phyloP scores from a whole-genome alignment of 1,140 invertebrate species.

The Pseudomyrmex sp. region DNA sequence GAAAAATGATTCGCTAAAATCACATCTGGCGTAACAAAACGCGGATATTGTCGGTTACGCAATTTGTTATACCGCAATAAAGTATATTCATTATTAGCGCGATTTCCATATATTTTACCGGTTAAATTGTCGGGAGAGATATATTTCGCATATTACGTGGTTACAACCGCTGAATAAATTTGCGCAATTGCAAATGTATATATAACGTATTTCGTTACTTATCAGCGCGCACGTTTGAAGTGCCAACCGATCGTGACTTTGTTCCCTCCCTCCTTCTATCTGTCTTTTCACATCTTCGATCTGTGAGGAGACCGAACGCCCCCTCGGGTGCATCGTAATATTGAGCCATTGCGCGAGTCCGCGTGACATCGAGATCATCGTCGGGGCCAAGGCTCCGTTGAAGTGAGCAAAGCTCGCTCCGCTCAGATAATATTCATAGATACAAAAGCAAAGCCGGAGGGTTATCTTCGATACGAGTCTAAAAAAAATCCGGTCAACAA shows the following conservation, averaged over 20 bases:
- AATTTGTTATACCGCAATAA: background rate
- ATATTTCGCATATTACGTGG: too few species aligned
- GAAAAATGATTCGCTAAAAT: too few species aligned
- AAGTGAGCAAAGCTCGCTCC: constrained; percentile 67
- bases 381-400: constrained; percentile 69
- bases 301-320: background rate
- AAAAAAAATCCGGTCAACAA: constrained; percentile 68
- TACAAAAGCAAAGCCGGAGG: constrained; percentile 70
- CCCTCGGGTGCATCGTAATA: constrained; percentile 44
- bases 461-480: constrained; percentile 77
- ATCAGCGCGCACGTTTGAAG: background rate
- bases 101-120: too few species aligned
- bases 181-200: too few species aligned
- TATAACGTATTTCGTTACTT: too few species aligned
- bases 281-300: constrained; percentile 32
- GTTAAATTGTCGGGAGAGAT: too few species aligned
- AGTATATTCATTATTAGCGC: background rate
- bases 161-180: too few species aligned
- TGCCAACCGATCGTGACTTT: constrained; percentile 26
- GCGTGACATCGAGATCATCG: constrained; percentile 73
- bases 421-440: constrained; percentile 78
- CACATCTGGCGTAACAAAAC: too few species aligned
- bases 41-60: too few species aligned
- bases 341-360: constrained; percentile 74
- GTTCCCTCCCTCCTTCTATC: background rate